A percentile compares a stretch with the other conserved stretches of the same genome.
phyloP scores from a whole-genome alignment of 2,797 vertebrate genomes.

The Coregonus sp. region DNA sequence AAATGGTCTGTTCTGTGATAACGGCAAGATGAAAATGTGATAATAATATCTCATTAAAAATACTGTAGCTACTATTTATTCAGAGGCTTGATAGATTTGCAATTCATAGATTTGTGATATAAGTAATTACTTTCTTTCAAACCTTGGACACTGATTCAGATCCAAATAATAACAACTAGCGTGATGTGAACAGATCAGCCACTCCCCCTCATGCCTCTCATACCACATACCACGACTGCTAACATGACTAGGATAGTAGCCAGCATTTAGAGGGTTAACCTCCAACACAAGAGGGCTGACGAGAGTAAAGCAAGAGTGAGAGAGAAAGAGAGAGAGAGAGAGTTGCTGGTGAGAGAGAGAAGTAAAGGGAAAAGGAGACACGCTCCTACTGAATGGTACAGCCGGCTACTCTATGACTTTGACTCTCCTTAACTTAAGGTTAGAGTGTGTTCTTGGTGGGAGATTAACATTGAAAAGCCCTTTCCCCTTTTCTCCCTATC shows the following conservation, averaged over 20 bases:
- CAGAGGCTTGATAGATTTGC: no score
- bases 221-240: background rate
- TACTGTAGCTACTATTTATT: no score
- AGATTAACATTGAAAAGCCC: slow-evolving; percentile 7
- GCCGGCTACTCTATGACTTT: background rate
- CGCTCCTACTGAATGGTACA: background rate
- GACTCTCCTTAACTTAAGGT: no score
- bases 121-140: background rate
- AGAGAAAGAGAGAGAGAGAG: background rate
- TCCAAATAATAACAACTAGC: background rate
- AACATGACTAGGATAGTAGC: background rate
- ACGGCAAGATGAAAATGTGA: no score
- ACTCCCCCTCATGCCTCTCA: background rate
- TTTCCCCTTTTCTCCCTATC: background rate
- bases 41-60: no score
- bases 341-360: background rate
- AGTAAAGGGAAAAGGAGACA: no score
- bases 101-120: background rate
- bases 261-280: slow-evolving; percentile 27
- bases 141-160: background rate
- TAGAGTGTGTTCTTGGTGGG: background rate
- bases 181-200: background rate
- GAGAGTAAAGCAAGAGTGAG: background rate
- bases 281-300: slow-evolving; percentile 8
- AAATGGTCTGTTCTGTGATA: no score